Evolutionary conservation across 2,888 invertebrate species (phyloP).

Genomic region (Volucella bombylans): DNA sequence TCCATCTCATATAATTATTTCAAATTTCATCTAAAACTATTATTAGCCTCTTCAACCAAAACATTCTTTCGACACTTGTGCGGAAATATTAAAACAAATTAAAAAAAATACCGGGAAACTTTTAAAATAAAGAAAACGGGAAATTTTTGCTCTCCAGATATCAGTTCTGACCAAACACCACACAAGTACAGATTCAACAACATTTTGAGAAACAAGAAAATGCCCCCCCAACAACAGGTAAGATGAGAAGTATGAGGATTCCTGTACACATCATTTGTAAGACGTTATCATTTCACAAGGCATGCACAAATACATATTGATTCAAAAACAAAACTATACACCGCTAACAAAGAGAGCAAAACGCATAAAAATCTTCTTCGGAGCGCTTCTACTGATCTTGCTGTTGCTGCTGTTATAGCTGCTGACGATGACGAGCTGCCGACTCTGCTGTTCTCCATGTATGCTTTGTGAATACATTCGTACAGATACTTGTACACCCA

Average conservation of each 20-base stretch:
- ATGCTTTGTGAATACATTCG: constrained; percentile 41
- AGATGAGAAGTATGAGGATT: constrained; percentile 71
- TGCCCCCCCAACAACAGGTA: constrained; percentile 56
- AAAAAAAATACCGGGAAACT: constrained; percentile 63
- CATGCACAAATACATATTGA: constrained; percentile 44
- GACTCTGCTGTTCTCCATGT: constrained; percentile 48
- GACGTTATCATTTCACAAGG: constrained; percentile 27
- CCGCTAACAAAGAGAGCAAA: constrained; percentile 44
- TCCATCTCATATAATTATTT: constrained; percentile 41
- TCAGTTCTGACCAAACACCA: not conserved
- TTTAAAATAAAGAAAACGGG: constrained; percentile 46
- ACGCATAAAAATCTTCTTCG: constrained; percentile 45
- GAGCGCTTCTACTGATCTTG: constrained; percentile 23
- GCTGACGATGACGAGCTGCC: constrained; percentile 30
- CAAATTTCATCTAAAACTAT: constrained; percentile 52
- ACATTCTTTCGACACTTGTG: constrained; percentile 37
- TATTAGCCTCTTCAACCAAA: constrained; percentile 41
- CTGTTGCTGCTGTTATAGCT: constrained; percentile 3
- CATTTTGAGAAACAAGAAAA: constrained; percentile 19
- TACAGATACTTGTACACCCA: constrained; percentile 53
- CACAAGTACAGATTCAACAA: constrained; percentile 13
- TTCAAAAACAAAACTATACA: constrained; percentile 53
- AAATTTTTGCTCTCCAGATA: constrained; percentile 58
- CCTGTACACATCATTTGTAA: constrained; percentile 37
- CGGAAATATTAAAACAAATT: constrained; percentile 23